A percentile compares a stretch with the other conserved stretches of the same genome.
Conservation (phyloP, 2,888 invertebrate species). For the Orchesella flavescens region DNA sequence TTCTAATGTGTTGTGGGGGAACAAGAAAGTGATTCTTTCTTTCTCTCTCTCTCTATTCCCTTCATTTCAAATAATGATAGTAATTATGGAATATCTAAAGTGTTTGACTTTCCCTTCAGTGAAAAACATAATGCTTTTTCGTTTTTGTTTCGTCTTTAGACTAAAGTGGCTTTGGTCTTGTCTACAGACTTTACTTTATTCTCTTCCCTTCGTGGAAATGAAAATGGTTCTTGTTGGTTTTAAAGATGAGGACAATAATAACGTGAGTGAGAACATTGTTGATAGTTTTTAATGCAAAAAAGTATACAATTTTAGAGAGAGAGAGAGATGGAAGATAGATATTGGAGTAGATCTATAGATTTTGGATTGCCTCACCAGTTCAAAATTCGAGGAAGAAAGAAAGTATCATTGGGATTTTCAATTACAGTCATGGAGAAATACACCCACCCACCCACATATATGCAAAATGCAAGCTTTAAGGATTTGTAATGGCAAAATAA, state of each 20-base stretch:
- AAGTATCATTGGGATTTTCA: constrained; percentile 26
- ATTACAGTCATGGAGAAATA: not conserved
- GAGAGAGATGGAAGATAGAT: not conserved
- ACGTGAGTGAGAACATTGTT: constrained; percentile 12
- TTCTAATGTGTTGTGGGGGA: constrained; percentile 38
- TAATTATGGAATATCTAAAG: constrained; percentile 62
- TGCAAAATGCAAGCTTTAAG: not conserved
- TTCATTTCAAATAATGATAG: constrained; percentile 60
- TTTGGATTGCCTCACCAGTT: not conserved
- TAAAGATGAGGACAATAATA: constrained; percentile 20
- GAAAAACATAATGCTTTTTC: constrained; percentile 22
- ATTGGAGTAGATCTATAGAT: constrained; percentile 5
- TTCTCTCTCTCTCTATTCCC: constrained; percentile 10
- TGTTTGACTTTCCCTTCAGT: constrained; percentile 41
- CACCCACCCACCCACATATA: not conserved
- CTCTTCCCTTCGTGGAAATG: constrained; percentile 3
- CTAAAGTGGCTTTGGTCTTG: no score
- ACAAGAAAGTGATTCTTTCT: constrained; percentile 46
- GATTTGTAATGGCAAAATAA: no score
- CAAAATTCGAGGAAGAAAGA: not conserved
- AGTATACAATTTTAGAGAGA: constrained; percentile 16
- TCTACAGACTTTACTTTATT: not conserved
- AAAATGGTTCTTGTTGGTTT: constrained; percentile 33
- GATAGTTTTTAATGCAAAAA: constrained; percentile 27
- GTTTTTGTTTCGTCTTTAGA: constrained; percentile 7